Conservation (phyloP, 2,113 vertebrate genomes). For the Xiphophorus maculatus region DNA sequence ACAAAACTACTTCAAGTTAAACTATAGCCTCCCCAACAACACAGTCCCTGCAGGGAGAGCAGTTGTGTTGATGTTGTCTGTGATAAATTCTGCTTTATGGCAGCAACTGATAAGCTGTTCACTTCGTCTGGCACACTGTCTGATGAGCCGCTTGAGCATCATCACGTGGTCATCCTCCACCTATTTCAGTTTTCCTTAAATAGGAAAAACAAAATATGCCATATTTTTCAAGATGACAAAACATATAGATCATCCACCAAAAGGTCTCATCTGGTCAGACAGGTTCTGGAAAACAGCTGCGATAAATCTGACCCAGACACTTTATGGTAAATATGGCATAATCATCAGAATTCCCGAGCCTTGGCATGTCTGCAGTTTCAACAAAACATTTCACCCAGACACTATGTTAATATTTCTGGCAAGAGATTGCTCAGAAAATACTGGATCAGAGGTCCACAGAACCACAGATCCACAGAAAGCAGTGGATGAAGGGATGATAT, state of each 20-base stretch:
- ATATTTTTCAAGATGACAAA: conserved; percentile 7
- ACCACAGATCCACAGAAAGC: neutral
- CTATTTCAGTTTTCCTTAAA: conserved; percentile 26
- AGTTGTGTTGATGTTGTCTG: conserved; percentile 35
- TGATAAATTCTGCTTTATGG: conserved; percentile 43
- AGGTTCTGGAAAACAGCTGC: conserved; percentile 10
- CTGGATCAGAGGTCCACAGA: conserved; percentile 15
- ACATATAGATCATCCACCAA: conserved; percentile 18
- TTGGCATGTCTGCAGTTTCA: neutral
- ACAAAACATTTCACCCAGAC: conserved; percentile 24
- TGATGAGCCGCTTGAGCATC: conserved; percentile 38
- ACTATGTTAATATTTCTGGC: conserved; percentile 1
- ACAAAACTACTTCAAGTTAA: no score
- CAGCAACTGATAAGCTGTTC: conserved; percentile 44
- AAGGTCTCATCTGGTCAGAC: conserved; percentile 20
- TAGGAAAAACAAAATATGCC: conserved; percentile 20
- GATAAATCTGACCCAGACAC: conserved; percentile 6
- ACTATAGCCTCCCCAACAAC: conserved; percentile 46
- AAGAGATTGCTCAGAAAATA: conserved; percentile 6
- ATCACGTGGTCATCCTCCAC: conserved; percentile 24
- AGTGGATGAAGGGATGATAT: neutral
- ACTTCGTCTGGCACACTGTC: conserved; percentile 49
- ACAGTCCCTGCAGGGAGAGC: conserved; percentile 40
- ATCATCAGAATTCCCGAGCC: neutral
- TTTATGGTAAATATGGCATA: conserved; percentile 14